These are phyloP conservation scores for Itoplectis maculator DNA, from an alignment of 2,888 invertebrate genomes.

Conservation along the genomic window DNA sequence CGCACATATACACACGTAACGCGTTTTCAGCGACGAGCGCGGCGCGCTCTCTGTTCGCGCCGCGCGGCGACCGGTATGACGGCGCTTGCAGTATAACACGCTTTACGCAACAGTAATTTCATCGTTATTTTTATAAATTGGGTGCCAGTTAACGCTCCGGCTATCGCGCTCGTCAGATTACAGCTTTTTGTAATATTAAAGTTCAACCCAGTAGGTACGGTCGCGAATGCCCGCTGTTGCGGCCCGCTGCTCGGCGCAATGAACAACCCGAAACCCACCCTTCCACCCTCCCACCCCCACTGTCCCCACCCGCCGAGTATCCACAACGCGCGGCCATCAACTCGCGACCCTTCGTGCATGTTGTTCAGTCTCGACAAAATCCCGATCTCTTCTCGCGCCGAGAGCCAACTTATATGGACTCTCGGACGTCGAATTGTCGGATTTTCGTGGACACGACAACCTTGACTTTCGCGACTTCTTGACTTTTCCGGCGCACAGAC, in stretches of 20 bases:
- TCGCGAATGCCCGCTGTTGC: slow-evolving; percentile 51
- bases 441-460: too few relatives aligned
- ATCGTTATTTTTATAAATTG: slow-evolving; percentile 85
- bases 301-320: slow-evolving; percentile 17
- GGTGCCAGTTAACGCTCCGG: slow-evolving; percentile 83
- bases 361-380: too few relatives aligned
- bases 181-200: slow-evolving; percentile 82
- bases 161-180: slow-evolving; percentile 81
- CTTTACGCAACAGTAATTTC: slow-evolving; percentile 84
- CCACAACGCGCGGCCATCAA: slow-evolving; percentile 32
- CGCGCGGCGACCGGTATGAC: slow-evolving; percentile 36
- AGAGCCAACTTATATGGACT: slow-evolving; percentile 32
- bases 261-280: slow-evolving; percentile 29
- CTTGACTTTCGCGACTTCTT: too few relatives aligned
- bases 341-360: too few relatives aligned
- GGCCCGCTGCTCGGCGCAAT: slow-evolving; percentile 37
- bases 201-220: slow-evolving; percentile 70
- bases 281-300: neutral
- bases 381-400: slow-evolving; percentile 47
- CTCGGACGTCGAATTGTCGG: neutral
- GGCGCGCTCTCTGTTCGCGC: slow-evolving; percentile 3
- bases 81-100: slow-evolving; percentile 59
- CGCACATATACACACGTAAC: slow-evolving; percentile 39
- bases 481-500: too few relatives aligned
- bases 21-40: slow-evolving; percentile 23